Conservation (phyloP, 2,113 vertebrate genomes). For the Scomber scombrus region DNA sequence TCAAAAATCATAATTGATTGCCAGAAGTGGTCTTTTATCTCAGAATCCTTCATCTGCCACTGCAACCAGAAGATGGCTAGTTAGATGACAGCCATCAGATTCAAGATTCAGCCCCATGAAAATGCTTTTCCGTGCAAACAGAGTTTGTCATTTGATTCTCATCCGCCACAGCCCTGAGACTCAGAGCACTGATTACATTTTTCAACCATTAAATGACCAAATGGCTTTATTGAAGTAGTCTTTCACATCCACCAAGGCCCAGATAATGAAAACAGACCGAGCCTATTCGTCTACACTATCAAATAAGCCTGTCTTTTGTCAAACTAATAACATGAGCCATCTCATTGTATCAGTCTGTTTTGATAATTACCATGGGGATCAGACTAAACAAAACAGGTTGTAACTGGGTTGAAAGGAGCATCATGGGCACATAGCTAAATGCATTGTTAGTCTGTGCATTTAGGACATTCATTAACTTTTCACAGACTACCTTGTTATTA, state of each 20-base stretch:
- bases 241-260: constrained; percentile 39
- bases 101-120: constrained; percentile 30
- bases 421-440: constrained; percentile 12
- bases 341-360: constrained; percentile 46
- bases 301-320: constrained; percentile 64
- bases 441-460: neutral
- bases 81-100: neutral
- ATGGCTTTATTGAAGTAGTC: constrained; percentile 35
- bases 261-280: constrained; percentile 59
- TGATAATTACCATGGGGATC: constrained; percentile 56
- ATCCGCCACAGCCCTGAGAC: constrained; percentile 8
- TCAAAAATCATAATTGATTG: constrained; percentile 42
- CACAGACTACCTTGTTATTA: neutral
- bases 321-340: constrained; percentile 48
- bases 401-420: constrained; percentile 12
- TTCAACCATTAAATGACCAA: constrained; percentile 31
- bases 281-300: constrained; percentile 43
- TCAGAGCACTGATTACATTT: constrained; percentile 49
- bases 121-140: neutral
- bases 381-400: constrained; percentile 40
- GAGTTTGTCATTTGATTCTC: constrained; percentile 18
- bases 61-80: constrained; percentile 4
- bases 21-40: constrained; percentile 24
- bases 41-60: constrained; percentile 9
- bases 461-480: constrained; percentile 17